These are phyloP conservation scores for Falco rusticolus DNA, from an alignment of 2,797 vertebrate species.

Conservation along the genomic window DNA sequence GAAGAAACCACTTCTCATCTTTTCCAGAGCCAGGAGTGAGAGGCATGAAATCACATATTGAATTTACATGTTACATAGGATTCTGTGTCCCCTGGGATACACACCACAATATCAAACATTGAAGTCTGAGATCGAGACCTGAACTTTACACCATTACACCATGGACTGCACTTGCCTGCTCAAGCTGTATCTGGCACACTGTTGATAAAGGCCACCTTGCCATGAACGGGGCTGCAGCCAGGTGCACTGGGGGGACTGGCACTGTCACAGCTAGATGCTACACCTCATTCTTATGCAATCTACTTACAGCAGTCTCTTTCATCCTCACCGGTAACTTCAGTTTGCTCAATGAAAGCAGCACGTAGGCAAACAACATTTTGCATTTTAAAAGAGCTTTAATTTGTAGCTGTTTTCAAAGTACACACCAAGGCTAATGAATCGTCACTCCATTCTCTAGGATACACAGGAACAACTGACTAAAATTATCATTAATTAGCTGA, in stretches of 20 bases:
- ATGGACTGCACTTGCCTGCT: neutral
- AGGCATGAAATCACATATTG: neutral
- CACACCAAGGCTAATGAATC: slow-evolving; percentile 52
- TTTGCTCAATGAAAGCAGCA: slow-evolving; percentile 44
- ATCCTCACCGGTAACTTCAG: slow-evolving; percentile 24
- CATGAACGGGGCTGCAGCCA: neutral
- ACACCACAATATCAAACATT: neutral
- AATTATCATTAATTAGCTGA: slow-evolving; percentile 53
- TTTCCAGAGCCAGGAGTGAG: neutral
- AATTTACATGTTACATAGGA: neutral
- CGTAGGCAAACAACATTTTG: slow-evolving; percentile 56
- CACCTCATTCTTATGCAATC: slow-evolving; percentile 35
- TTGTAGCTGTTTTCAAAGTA: slow-evolving; percentile 63
- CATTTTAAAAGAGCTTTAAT: slow-evolving; percentile 66
- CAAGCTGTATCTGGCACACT: neutral
- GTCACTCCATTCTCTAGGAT: slow-evolving; percentile 32
- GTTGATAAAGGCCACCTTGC: neutral
- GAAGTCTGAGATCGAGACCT: neutral
- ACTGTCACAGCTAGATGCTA: neutral
- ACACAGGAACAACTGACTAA: slow-evolving; percentile 22
- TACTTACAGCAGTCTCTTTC: neutral
- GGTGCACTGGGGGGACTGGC: neutral
- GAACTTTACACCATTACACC: neutral
- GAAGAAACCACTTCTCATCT: neutral
- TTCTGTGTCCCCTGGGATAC: neutral